Evolutionary conservation across 1,140 invertebrate genomes (phyloP), one percentile per base, ranked within the genome.

Genomic region (Acromyrmex echinatior): DNA sequence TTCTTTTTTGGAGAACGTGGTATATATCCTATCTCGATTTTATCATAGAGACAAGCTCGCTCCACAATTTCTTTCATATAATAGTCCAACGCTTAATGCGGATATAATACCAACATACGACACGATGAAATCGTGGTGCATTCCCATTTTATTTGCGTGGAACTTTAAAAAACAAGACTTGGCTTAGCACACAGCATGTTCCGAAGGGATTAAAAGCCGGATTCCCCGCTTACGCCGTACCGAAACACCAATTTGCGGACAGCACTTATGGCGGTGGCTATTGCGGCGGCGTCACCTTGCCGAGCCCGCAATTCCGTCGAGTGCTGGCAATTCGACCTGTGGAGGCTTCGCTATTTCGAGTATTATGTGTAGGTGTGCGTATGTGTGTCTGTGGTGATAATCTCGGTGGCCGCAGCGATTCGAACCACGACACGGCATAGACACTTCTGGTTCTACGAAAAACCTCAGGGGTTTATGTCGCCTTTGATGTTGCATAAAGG

Each of bases 231-330:
- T 74, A 84, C n/a, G 66, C 60, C 66, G 78, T 21, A 81, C 58
- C 80, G n/a, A 84, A 84, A 84, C 28, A 76, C 70, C 80, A 84
- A 84, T 84, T 84, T 84, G 80, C 70, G 80, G 80, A 51, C 56
- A 70, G 39, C 70, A 84, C 80, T 84, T 84, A 76, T 76, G 56
- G 70, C 39, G 70, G 70, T 84, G 56, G 80, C 70, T 45, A 71
- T 81, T 81, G 66, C 79, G 79, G 70, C 56, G 21, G 39, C 80
- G 80, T 76, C 58, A 76, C 56, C 80, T 84, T 84, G 56, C 58
- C 70, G 68, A 39, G 35, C 25, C 39, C 70, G 80, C 70, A 84
- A 84, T 84, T 84, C 39, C 45, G 80, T 82, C 80, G 80, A 84
- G 80, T 74, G 25, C 18, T 31, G 56, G 80, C 70, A 62, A 84